These are phyloP conservation scores for Tanaodytes sp. DNA, from an alignment of 2,888 invertebrate genomes.

Conservation along the genomic window DNA sequence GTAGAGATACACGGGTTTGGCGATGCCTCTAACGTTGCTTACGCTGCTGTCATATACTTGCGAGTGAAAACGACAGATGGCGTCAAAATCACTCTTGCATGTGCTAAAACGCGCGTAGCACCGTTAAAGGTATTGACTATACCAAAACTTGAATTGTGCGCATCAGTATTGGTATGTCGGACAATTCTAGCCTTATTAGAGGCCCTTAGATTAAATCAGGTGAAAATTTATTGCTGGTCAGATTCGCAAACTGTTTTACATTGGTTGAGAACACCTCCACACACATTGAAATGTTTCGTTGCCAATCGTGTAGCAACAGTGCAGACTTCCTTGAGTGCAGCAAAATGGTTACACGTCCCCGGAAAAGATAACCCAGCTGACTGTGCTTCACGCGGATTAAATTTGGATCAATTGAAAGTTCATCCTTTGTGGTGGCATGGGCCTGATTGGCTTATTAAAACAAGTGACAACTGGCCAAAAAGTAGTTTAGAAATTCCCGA, in stretches of 20 bases:
- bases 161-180: conserved; percentile 1
- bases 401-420: conserved; percentile 29
- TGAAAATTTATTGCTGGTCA: conserved; percentile 2
- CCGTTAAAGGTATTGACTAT: conserved; percentile 27
- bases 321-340: conserved; percentile 18
- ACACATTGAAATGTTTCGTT: conserved; percentile 40
- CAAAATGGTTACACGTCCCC: conserved; percentile 39
- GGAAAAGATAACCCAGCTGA: conserved; percentile 52
- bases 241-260: conserved; percentile 17
- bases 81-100: no score
- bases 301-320: conserved; percentile 51
- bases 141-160: conserved; percentile 46
- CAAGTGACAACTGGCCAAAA: not conserved
- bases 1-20: no score
- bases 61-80: no score
- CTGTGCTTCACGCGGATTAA: conserved; percentile 43
- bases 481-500: no score
- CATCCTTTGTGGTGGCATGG: conserved; percentile 43
- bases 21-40: no score
- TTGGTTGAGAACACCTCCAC: conserved; percentile 16
- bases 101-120: conserved; percentile 37
- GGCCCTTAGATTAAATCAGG: not conserved
- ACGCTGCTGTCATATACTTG: no score
- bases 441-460: conserved; percentile 33
- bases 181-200: not conserved